Conservation (phyloP, 1,140 invertebrate genomes). For the Drosophila triauraria region DNA sequence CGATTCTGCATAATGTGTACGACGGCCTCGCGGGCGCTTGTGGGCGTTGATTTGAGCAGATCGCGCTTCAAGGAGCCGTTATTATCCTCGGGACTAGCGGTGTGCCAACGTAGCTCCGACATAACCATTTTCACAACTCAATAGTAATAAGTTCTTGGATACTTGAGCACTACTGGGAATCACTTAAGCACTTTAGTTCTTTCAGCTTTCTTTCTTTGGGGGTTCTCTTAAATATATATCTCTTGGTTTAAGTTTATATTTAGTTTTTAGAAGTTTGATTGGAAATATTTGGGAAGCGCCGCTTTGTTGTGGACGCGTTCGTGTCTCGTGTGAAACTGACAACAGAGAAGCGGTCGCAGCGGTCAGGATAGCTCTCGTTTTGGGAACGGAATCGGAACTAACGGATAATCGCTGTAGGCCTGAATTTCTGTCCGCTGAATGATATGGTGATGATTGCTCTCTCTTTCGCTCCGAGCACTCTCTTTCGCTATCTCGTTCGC, state of each 20-base stretch:
- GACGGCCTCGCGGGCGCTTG: constrained; percentile 67
- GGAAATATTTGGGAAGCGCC: constrained; percentile 37
- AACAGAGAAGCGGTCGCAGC: constrained; percentile 54
- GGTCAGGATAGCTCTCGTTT: constrained; percentile 68
- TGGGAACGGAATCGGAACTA: constrained; percentile 39
- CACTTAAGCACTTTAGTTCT: constrained; percentile 26
- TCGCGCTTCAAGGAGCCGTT: constrained; percentile 82
- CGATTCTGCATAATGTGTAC: constrained; percentile 83
- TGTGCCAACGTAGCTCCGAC: constrained; percentile 84
- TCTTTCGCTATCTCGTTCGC: constrained; percentile 8
- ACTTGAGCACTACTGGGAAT: constrained; percentile 25
- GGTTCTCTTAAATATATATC: constrained; percentile 5
- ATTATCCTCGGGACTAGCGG: constrained; percentile 83
- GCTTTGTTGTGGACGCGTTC: constrained; percentile 75
- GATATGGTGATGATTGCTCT: constrained; percentile 44
- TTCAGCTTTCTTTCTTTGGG: constrained; percentile 7
- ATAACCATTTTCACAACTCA: constrained; percentile 84
- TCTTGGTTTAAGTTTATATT: background rate
- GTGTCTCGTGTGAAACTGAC: constrained; percentile 84
- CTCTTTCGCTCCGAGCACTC: constrained; percentile 23
- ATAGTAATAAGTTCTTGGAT: constrained; percentile 35
- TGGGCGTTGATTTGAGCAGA: constrained; percentile 75
- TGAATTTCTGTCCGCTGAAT: constrained; percentile 36
- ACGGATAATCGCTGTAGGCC: constrained; percentile 76
- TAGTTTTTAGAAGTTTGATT: constrained; percentile 3